These are phyloP conservation scores for Aphodius sticticus DNA, from an alignment of 2,888 invertebrate species.

Conservation along the genomic window DNA sequence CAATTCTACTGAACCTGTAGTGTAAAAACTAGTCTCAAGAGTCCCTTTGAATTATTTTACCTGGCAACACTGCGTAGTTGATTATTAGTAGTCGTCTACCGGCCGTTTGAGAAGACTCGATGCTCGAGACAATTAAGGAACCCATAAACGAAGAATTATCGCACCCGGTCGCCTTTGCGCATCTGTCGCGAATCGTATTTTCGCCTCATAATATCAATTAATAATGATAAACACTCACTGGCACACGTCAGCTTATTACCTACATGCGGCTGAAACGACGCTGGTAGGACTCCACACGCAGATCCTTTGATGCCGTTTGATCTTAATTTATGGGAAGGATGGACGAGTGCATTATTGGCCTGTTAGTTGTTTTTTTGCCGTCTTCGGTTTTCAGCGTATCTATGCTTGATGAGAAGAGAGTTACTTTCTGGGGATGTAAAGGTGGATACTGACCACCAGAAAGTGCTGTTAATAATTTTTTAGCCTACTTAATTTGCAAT, in stretches of 20 bases:
- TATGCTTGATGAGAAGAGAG: too few relatives aligned
- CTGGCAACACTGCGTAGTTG: too few relatives aligned
- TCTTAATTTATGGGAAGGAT: slow-evolving; percentile 33
- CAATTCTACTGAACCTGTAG: too few relatives aligned
- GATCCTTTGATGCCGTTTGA: slow-evolving; percentile 33
- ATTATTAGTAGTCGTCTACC: too few relatives aligned
- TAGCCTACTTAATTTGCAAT: too few relatives aligned
- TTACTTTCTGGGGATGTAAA: too few relatives aligned
- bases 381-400: neutral
- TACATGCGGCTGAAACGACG: slow-evolving; percentile 7
- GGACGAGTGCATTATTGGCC: slow-evolving; percentile 12
- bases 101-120: slow-evolving; percentile 44
- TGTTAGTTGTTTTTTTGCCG: neutral
- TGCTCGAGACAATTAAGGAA: slow-evolving; percentile 54
- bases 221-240: slow-evolving; percentile 35
- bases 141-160: slow-evolving; percentile 57
- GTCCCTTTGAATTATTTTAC: too few relatives aligned
- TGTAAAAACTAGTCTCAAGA: too few relatives aligned
- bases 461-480: too few relatives aligned
- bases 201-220: slow-evolving; percentile 34
- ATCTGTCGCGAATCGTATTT: slow-evolving; percentile 25
- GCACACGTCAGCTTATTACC: slow-evolving; percentile 25
- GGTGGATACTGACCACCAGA: too few relatives aligned
- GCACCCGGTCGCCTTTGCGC: slow-evolving; percentile 42
- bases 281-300: slow-evolving; percentile 12